These are phyloP conservation scores for Drosophila mettleri DNA, from an alignment of 2,888 invertebrate species.

Conservation along the genomic window DNA sequence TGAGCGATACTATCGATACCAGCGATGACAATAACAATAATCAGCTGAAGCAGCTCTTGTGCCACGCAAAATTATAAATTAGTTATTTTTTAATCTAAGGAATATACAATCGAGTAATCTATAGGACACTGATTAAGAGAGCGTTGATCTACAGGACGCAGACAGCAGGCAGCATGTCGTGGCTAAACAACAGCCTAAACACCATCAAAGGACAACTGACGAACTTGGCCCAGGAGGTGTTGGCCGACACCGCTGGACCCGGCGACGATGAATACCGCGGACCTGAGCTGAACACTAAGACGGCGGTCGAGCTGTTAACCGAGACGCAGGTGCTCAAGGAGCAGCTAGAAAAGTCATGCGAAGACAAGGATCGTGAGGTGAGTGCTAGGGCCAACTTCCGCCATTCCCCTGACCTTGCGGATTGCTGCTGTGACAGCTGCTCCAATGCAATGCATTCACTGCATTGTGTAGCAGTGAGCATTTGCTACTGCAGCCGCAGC, in stretches of 20 bases:
- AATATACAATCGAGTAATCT: conserved; percentile 23
- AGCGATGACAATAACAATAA: conserved; percentile 72
- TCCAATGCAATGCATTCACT: background rate
- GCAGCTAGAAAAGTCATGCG: conserved; percentile 87
- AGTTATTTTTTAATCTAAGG: conserved; percentile 50
- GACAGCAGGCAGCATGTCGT: conserved; percentile 86
- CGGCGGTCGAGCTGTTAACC: conserved; percentile 73
- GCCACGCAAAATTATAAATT: conserved; percentile 73
- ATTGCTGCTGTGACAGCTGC: background rate
- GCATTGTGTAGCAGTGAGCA: background rate
- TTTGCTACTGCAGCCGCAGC: conserved; percentile 1
- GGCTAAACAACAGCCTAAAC: conserved; percentile 87
- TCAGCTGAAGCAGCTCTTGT: conserved; percentile 74
- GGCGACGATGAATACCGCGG: conserved; percentile 73
- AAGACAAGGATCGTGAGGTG: conserved; percentile 88
- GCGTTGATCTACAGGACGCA: conserved; percentile 25
- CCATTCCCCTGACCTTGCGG: conserved; percentile 3
- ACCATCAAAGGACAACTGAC: conserved; percentile 94
- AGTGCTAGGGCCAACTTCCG: conserved; percentile 53
- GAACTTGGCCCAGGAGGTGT: conserved; percentile 94
- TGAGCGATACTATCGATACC: conserved; percentile 38
- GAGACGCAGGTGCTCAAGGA: conserved; percentile 84
- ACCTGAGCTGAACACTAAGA: conserved; percentile 49
- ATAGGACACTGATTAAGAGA: conserved; percentile 17
- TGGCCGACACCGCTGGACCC: conserved; percentile 90